Evolutionary conservation across 2,888 invertebrate species (phyloP), one percentile per base, ranked within the genome.

Genomic region (Synanthedon tipuliformis): DNA sequence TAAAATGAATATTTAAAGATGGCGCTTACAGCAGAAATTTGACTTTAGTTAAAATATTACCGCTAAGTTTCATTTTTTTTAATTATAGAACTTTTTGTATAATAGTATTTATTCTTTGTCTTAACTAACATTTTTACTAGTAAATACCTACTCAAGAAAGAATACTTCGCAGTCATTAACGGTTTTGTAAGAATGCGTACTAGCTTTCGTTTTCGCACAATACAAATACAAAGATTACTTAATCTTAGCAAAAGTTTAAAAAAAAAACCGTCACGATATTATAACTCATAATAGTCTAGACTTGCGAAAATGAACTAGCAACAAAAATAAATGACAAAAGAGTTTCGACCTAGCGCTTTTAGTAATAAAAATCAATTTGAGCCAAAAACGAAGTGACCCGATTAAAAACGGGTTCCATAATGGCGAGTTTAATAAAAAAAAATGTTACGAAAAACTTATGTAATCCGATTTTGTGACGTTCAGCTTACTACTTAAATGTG

Each of bases 401-500:
- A 34, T 40, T 40, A 15, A 41, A 16, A 51, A 41, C 51, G 18
- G 41, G 51, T 51, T 51, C 41, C 40, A 51, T 12, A 13, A 40
- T n/a, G 10, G 41, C 51, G 12, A 40, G 13, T 23, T 51, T 51
- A 41, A 41, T 41, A 51, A 51, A 34, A 34, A 34, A 34, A 51
- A 51, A 51, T 16, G 51, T 51, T 51, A 51, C 51, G 51, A 51
- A 51, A 51, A 51, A 12, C n/a, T 13, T 51, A 41, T 16, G 41
- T 15, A 51, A 51, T 40, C 12, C 7, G 40, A 40, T n/a, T 50
- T n/a, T n/a, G n/a, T 40, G 34, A 50, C 15, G 50, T 23, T 23
- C 23, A 23, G 23, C 23, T 23, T 23, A 18, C 3, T n/a, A n/a
- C n/a, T n/a, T n/a, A n/a, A n/a, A 23, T n/a, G 50, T 27, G 13